Base-by-base conservation (phyloP, 2,888 invertebrate species). In the Tholera decimalis region DNA sequence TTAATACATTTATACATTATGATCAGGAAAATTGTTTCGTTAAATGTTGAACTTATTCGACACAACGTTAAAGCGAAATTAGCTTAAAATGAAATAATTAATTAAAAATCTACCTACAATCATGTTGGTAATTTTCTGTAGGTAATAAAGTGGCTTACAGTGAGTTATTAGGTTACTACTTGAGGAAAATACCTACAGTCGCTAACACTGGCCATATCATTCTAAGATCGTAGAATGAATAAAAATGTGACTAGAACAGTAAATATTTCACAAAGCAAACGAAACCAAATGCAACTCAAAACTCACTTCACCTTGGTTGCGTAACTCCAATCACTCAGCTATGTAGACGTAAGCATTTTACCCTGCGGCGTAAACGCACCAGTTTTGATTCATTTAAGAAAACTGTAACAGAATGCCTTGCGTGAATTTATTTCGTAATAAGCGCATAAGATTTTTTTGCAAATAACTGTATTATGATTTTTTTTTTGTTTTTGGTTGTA, bases 281-380 rank as follows among this genome's bases (percentile, higher is more conserved):
- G 43, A 57, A 44, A 30, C 33, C 41, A 46, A 51, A 35, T 28
- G 33, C 18, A 58, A 68, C 67, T 30, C 37, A 18, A 62, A 43
- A 65, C 56, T 63, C 60, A 77, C 70, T 71, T 77, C 58, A 83
- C 82, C 77, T 83, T 82, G 65, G 39, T 83, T 70, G 59, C 68
- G 69, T 74, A 78, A 79, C 37, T 30, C 46, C 83, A 78, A 80
- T 83, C 83, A 77, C 72, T 80, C 75, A 73, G 61, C 44, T 64
- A 58, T 46, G 37, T 47, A 72, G 81, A 82, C 70, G 76, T 79
- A 70, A 79, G 61, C 57, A 46, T 60, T 65, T 63, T 65, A 65
- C 54, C 73, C 73, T 49, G n/a, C n/a, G 64, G 61, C 57, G 18
- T 11, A n/a, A 9, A 30, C 41, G 62, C 62, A 63, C 62, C 49